Percentiles rank a stretch among this genome's conserved stretches.
phyloP scores from a whole-genome alignment of 1,140 invertebrate species.

The Drosophila ercepeae region DNA sequence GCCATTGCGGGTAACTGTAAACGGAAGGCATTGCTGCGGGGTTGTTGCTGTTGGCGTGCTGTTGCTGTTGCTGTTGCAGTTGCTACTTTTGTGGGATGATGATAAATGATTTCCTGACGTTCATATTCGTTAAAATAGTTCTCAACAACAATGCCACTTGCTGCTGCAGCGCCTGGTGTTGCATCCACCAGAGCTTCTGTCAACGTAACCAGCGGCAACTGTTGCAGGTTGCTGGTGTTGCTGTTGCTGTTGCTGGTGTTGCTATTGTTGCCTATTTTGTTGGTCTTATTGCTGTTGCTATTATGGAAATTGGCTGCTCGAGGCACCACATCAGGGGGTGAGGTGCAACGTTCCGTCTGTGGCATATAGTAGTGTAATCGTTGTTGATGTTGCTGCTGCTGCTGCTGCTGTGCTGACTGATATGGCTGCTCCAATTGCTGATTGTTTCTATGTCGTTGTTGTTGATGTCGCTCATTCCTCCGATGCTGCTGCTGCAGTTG shows the following conservation, averaged over 20 bases:
- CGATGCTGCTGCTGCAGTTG: slow-evolving; percentile 21
- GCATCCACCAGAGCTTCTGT: slow-evolving; percentile 10
- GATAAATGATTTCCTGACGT: slow-evolving; percentile 83
- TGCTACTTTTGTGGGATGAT: slow-evolving; percentile 61
- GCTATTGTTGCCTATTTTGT: slow-evolving; percentile 19
- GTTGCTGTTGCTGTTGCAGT: slow-evolving; percentile 10
- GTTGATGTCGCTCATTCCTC: slow-evolving; percentile 35
- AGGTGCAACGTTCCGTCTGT: slow-evolving; percentile 70
- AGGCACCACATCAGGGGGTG: slow-evolving; percentile 77
- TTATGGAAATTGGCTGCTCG: slow-evolving; percentile 78
- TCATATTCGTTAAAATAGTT: slow-evolving; percentile 83
- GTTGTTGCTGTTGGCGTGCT: slow-evolving; percentile 18
- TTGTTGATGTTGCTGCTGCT: slow-evolving; percentile 58
- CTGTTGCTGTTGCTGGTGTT: slow-evolving; percentile 13
- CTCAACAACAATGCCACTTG: slow-evolving; percentile 76
- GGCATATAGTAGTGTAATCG: slow-evolving; percentile 66
- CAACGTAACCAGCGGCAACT: slow-evolving; percentile 32
- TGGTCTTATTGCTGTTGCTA: slow-evolving; percentile 36
- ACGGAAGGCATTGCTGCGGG: slow-evolving; percentile 59
- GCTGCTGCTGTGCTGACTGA: slow-evolving; percentile 56
- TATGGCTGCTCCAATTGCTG: slow-evolving; percentile 72
- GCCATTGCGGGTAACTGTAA: slow-evolving; percentile 59
- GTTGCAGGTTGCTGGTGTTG: slow-evolving; percentile 21
- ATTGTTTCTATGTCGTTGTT: slow-evolving; percentile 74
- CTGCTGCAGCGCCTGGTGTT: slow-evolving; percentile 3